phyloP scores from a whole-genome alignment of 2,888 invertebrate genomes.

The Hirtodrosophila cameraria region DNA sequence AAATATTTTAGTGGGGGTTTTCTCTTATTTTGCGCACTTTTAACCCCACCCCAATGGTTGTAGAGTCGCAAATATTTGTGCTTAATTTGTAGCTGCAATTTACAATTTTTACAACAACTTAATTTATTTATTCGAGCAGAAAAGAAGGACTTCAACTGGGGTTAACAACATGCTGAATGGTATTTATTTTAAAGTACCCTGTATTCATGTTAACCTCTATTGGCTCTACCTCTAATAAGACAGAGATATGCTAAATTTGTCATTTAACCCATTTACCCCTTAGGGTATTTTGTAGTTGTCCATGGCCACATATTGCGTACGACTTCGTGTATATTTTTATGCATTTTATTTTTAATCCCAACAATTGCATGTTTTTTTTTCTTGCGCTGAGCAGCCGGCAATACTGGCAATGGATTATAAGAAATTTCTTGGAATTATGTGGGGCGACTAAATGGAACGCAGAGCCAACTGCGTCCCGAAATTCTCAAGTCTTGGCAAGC shows the following conservation, averaged over 20 bases:
- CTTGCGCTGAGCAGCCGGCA: not conserved
- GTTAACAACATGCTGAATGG: conserved; percentile 27
- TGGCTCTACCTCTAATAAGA: too few species aligned
- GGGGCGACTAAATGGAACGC: conserved; percentile 67
- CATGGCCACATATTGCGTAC: not conserved
- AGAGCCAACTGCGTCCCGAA: conserved; percentile 6
- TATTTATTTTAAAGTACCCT: conserved; percentile 18
- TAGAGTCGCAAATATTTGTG: conserved; percentile 55
- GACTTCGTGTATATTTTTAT: conserved; percentile 16
- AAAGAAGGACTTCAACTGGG: conserved; percentile 1
- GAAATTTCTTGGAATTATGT: conserved; percentile 68
- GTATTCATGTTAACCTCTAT: not conserved
- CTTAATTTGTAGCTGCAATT: conserved; percentile 66
- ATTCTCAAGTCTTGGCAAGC: conserved; percentile 14
- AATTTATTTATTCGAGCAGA: conserved; percentile 17
- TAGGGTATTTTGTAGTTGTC: not conserved
- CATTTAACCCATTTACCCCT: not conserved
- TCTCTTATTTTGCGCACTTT: not conserved
- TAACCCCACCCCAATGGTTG: not conserved
- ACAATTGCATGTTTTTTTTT: conserved; percentile 16
- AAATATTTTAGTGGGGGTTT: conserved; percentile 18
- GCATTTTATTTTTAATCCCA: conserved; percentile 56
- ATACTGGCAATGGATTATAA: conserved; percentile 36
- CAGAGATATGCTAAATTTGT: too few species aligned
- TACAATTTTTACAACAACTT: conserved; percentile 51